Evolutionary conservation across 2,888 invertebrate species (phyloP).

Genomic region (Agelastica alni): DNA sequence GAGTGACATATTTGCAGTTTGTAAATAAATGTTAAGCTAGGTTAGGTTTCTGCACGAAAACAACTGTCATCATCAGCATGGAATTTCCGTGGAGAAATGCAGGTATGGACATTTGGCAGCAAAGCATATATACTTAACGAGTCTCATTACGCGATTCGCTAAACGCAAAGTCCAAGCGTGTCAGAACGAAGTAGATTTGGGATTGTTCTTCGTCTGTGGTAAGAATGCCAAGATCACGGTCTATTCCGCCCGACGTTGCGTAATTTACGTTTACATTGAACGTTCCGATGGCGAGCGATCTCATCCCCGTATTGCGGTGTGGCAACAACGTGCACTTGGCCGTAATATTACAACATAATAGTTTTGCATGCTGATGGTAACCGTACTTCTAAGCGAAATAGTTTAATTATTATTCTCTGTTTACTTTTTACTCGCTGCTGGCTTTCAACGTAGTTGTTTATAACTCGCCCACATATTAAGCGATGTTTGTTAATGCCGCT

Average conservation of each 20-base stretch:
- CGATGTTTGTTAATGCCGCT: too few species aligned
- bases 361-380: conserved; percentile 40
- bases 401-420: conserved; percentile 26
- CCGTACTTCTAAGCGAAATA: conserved; percentile 37
- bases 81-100: too few species aligned
- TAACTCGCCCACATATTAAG: conserved; percentile 13
- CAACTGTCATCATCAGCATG: too few species aligned
- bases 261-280: conserved; percentile 14
- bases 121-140: conserved; percentile 3
- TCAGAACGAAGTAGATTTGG: conserved; percentile 33
- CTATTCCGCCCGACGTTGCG: conserved; percentile 44
- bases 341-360: conserved; percentile 46
- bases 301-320: conserved; percentile 16
- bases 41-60: too few species aligned
- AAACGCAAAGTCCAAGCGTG: conserved; percentile 19
- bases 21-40: too few species aligned
- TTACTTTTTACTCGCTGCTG: conserved; percentile 21
- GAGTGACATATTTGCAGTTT: too few species aligned
- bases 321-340: conserved; percentile 34
- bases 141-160: conserved; percentile 26
- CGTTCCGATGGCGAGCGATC: conserved; percentile 4
- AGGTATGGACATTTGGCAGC: neutral
- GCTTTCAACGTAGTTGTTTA: conserved; percentile 17
- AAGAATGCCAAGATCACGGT: conserved; percentile 55
- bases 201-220: conserved; percentile 36